Base-by-base conservation (phyloP, 2,113 vertebrate species). In the Neoarius graeffei region DNA sequence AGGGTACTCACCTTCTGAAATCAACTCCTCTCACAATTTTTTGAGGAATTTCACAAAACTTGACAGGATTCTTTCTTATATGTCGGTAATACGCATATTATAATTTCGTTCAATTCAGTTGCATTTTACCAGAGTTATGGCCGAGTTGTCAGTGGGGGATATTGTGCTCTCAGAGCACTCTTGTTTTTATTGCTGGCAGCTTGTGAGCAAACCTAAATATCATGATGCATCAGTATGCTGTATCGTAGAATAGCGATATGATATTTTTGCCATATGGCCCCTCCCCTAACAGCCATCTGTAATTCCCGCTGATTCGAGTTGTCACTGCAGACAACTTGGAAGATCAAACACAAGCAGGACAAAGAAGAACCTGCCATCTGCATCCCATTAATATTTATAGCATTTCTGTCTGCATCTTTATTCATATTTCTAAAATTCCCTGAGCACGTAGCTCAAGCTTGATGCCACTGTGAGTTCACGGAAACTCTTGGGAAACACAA, bases 351-450 rank as follows among this genome's bases (percentile, higher is more conserved):
- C 62, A 84, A 81, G 71, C 66, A 30, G 81, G 57, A 85, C 77
- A 81, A 69, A 0, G 52, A 23, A 54, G 66, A 62, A 54, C 76
- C 35, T 8, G 79, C 7, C 81, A 85, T 89, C 86, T 87, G 74
- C 85, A 90, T 89, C 71, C 52, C 62, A 88, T 87, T 30, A 85
- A 87, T 88, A 90, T 89, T 87, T 87, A 90, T 87, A 69, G 25
- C 48, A 5, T 79, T n/a, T 71, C 54, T 86, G 56, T 54, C 59
- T 81, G 54, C 56, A 77, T 87, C 88, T 81, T 81, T 56, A 60
- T 74, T 84, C 56, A 64, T 62, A 71, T 80, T 79, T 83, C 1
- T 10, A 74, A 81, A 90, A 71, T 54, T 54, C 30, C 50, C 60
- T 27, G 69, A 76, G 56, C 60, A 71, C 9, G 30, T 14, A 80